These are phyloP conservation scores for Spodoptera frugiperda DNA, from an alignment of 1,140 invertebrate species.

Conservation along the genomic window DNA sequence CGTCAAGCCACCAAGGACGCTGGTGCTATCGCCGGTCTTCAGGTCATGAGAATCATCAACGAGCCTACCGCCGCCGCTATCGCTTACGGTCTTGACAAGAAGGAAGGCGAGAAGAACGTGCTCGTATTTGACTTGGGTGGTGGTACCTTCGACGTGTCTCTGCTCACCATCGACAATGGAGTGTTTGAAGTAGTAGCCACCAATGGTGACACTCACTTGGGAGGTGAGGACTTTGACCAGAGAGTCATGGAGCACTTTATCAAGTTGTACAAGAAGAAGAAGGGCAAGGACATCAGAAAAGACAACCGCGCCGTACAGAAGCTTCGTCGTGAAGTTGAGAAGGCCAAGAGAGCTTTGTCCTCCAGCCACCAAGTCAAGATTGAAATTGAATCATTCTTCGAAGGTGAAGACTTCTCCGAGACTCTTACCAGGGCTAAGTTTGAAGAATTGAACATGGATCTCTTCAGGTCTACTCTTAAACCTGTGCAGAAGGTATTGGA, in stretches of 20 bases:
- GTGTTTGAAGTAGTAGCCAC: slow-evolving; percentile 97
- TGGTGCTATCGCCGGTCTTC: slow-evolving; percentile 95
- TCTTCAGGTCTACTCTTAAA: slow-evolving; percentile 99
- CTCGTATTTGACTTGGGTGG: slow-evolving; percentile 99
- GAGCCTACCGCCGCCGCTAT: slow-evolving; percentile 99
- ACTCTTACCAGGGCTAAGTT: slow-evolving; percentile 99
- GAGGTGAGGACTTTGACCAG: slow-evolving; percentile 99
- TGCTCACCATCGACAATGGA: slow-evolving; percentile 99
- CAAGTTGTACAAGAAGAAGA: slow-evolving; percentile 99
- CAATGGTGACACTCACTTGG: slow-evolving; percentile 99
- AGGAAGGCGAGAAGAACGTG: slow-evolving; percentile 99
- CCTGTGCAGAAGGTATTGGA: slow-evolving; percentile 99
- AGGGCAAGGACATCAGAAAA: slow-evolving; percentile 98
- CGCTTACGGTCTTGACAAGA: slow-evolving; percentile 99
- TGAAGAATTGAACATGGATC: slow-evolving; percentile 99
- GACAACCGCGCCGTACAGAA: slow-evolving; percentile 98
- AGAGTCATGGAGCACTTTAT: slow-evolving; percentile 99
- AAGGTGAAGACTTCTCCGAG: slow-evolving; percentile 99
- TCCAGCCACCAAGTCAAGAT: slow-evolving; percentile 98
- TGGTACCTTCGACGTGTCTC: slow-evolving; percentile 99
- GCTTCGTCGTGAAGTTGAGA: slow-evolving; percentile 98
- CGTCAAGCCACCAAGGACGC: slow-evolving; percentile 98
- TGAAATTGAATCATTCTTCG: slow-evolving; percentile 99
- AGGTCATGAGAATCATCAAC: slow-evolving; percentile 99
- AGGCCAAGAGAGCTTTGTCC: slow-evolving; percentile 98